A percentile compares a stretch with the other conserved stretches of the same genome.
phyloP scores from a whole-genome alignment of 2,113 vertebrate species.

The Psilopsiagon aymara region DNA sequence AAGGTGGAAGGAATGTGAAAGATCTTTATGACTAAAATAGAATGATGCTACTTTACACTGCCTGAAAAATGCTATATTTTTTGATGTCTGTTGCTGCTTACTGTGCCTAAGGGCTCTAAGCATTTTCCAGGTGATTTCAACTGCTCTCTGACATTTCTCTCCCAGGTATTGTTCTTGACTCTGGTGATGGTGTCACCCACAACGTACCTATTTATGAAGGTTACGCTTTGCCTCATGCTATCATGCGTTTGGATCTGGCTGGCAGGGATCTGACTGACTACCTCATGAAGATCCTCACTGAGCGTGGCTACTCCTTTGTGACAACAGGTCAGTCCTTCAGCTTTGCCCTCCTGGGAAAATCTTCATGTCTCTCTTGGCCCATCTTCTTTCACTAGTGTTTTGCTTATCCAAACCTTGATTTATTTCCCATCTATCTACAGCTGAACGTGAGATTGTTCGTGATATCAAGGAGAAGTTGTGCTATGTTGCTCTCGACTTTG shows the following conservation, averaged over 20 bases:
- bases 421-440: constrained; percentile 66
- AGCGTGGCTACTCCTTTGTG: constrained; percentile 95
- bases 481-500: constrained; percentile 94
- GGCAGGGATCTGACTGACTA: constrained; percentile 95
- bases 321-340: constrained; percentile 84
- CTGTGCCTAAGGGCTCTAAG: background rate
- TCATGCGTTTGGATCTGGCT: constrained; percentile 87
- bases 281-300: constrained; percentile 97
- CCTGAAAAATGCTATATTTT: background rate
- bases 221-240: constrained; percentile 86
- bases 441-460: constrained; percentile 94
- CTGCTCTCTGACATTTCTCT: background rate
- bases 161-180: constrained; percentile 94
- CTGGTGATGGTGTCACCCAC: constrained; percentile 89
- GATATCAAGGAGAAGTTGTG: constrained; percentile 97
- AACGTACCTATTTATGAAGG: constrained; percentile 90
- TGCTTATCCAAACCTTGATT: constrained; percentile 18
- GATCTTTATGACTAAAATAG: background rate
- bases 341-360: background rate
- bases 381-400: background rate
- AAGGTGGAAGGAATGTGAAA: background rate
- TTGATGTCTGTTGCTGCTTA: background rate
- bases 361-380: background rate
- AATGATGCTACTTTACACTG: background rate
- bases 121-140: background rate